phyloP scores from a whole-genome alignment of 2,113 vertebrate species.

The Lichenostomus cassidix region DNA sequence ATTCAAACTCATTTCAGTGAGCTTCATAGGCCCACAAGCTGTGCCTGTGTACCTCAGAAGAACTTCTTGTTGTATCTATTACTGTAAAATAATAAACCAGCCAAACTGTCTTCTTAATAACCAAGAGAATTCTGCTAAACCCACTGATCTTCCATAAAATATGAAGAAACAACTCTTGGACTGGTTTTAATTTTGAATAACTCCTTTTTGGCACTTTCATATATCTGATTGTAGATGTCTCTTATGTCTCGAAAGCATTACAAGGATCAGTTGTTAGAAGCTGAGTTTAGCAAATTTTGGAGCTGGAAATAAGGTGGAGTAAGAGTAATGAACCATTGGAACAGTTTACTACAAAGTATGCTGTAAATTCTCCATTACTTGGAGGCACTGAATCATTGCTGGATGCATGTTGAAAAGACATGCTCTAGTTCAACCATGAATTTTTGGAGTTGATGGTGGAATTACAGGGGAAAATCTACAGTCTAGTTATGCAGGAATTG shows the following conservation, averaged over 20 bases:
- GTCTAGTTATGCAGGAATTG: background rate
- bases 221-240: background rate
- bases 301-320: background rate
- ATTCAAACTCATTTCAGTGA: background rate
- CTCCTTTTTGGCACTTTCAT: background rate
- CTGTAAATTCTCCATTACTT: slow-evolving; percentile 35
- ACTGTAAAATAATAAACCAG: background rate
- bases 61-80: background rate
- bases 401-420: background rate
- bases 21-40: background rate
- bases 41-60: background rate
- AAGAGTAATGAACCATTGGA: slow-evolving; percentile 4
- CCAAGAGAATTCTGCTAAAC: background rate
- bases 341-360: background rate
- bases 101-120: background rate
- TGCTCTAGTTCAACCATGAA: background rate
- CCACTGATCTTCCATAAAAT: background rate
- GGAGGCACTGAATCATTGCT: background rate
- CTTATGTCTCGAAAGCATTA: background rate
- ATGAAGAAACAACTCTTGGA: background rate
- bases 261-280: background rate
- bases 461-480: background rate
- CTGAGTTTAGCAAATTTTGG: slow-evolving; percentile 3
- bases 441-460: background rate
- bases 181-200: background rate